phyloP scores from a whole-genome alignment of 2,888 invertebrate species.

The Dioctria linearis region DNA sequence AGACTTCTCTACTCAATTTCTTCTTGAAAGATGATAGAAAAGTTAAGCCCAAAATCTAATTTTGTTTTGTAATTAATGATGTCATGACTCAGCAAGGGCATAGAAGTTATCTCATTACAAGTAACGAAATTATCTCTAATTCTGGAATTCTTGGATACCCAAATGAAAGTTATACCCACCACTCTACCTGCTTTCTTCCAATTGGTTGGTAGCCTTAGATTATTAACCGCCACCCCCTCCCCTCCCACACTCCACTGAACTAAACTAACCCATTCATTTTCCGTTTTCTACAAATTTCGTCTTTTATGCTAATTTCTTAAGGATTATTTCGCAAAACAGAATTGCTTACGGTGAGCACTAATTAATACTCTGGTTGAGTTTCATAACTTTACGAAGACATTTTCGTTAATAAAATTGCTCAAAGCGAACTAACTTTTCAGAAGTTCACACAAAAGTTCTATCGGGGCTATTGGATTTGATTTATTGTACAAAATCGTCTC shows the following conservation, averaged over 20 bases:
- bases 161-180: neutral
- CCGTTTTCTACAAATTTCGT: slow-evolving; percentile 27
- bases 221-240: too few relatives aligned
- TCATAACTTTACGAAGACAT: slow-evolving; percentile 36
- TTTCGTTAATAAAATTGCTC: slow-evolving; percentile 38
- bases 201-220: neutral
- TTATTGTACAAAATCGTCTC: neutral
- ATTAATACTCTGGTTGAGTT: slow-evolving; percentile 49
- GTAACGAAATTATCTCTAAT: slow-evolving; percentile 49
- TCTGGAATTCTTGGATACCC: slow-evolving; percentile 24
- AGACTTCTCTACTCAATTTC: too few relatives aligned
- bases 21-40: too few relatives aligned
- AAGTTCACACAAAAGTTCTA: slow-evolving; percentile 16
- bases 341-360: slow-evolving; percentile 24
- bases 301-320: slow-evolving; percentile 38
- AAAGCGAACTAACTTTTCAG: neutral
- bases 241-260: too few relatives aligned
- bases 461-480: neutral
- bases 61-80: slow-evolving; percentile 36
- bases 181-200: neutral
- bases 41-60: neutral
- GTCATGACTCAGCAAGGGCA: slow-evolving; percentile 25
- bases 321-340: slow-evolving; percentile 26
- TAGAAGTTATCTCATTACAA: slow-evolving; percentile 50
- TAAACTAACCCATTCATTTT: neutral